phyloP scores from a whole-genome alignment of 2,797 vertebrate genomes.

The Morelia viridis region DNA sequence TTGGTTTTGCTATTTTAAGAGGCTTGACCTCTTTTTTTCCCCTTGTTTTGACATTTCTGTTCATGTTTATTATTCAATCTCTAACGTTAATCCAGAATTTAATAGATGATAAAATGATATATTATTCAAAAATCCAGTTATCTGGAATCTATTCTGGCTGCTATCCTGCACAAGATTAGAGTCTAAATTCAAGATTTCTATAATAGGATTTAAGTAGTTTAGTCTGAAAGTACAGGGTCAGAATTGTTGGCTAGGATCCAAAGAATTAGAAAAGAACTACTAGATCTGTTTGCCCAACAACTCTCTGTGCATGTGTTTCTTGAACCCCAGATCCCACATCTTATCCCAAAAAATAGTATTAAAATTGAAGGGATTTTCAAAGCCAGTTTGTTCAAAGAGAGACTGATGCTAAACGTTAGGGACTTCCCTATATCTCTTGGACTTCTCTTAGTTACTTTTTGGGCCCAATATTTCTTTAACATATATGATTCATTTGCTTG shows the following conservation, averaged over 20 bases:
- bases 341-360: neutral
- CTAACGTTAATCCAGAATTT: neutral
- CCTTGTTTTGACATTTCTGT: neutral
- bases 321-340: neutral
- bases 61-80: neutral
- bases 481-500: constrained; percentile 2
- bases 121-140: neutral
- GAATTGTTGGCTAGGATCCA: neutral
- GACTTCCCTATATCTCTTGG: neutral
- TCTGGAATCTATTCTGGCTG: neutral
- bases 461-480: neutral
- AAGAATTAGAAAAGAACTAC: neutral
- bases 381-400: neutral
- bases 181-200: constrained; percentile 6
- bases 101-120: neutral
- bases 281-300: neutral
- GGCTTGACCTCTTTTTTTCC: neutral
- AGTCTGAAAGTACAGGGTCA: neutral
- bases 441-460: neutral
- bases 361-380: neutral
- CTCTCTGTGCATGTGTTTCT: neutral
- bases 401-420: neutral
- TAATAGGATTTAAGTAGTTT: neutral
- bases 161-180: neutral
- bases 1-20: neutral